phyloP scores from a whole-genome alignment of 2,113 vertebrate species.

The Mus pahari region DNA sequence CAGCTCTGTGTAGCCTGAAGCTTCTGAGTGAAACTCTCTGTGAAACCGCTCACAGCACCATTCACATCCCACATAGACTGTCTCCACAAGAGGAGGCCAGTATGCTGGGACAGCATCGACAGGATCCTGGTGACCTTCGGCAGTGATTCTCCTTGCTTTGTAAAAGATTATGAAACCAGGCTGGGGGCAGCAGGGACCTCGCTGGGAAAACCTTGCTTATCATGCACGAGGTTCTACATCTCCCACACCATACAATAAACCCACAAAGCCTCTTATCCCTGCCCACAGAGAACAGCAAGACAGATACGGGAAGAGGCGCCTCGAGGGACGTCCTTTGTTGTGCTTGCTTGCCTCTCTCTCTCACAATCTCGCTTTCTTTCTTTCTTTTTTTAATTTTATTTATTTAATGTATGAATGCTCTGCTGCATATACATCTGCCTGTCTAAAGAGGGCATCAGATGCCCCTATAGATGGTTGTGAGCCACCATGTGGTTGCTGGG shows the following conservation, averaged over 20 bases:
- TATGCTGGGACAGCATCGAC: not conserved
- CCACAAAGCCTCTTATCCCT: not conserved
- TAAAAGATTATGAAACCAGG: not conserved
- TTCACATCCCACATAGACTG: not conserved
- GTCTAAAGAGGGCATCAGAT: too few species aligned
- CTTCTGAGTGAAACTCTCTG: slow-evolving; percentile 31
- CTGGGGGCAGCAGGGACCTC: not conserved
- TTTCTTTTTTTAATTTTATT: too few species aligned
- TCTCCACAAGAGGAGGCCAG: not conserved
- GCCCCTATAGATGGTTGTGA: too few species aligned
- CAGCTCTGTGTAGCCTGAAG: not conserved
- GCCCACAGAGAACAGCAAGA: not conserved
- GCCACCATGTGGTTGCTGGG: too few species aligned
- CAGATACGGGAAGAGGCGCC: not conserved
- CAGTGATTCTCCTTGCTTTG: not conserved
- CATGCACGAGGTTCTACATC: not conserved
- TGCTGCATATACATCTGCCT: too few species aligned
- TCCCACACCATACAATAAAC: not conserved
- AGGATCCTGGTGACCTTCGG: not conserved
- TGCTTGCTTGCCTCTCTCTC: too few species aligned
- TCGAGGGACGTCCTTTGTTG: not conserved
- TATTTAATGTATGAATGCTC: too few species aligned
- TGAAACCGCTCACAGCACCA: not conserved
- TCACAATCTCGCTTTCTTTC: too few species aligned
- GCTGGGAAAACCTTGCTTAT: not conserved